Percentiles rank a stretch among this genome's conserved stretches.
phyloP scores from a whole-genome alignment of 2,797 vertebrate species.

The Schizothorax lantsangensis region DNA sequence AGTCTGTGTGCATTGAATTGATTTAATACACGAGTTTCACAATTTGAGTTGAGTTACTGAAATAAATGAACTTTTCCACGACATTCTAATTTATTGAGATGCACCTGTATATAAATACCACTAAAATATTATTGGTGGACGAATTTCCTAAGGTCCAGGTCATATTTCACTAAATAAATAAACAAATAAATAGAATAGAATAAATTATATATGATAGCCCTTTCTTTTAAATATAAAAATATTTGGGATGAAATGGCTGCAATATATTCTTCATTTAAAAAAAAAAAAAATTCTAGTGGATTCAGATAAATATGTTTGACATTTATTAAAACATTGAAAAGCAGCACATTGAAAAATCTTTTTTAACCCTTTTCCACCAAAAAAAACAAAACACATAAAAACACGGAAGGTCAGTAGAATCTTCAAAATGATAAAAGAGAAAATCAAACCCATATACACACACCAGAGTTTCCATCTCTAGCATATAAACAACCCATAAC shows the following conservation, averaged over 20 bases:
- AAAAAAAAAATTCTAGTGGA: neutral
- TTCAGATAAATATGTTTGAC: slow-evolving; percentile 28
- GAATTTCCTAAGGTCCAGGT: neutral
- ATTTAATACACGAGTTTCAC: no score
- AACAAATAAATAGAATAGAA: neutral
- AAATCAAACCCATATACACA: neutral
- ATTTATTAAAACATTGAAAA: slow-evolving; percentile 31
- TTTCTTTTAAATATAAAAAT: neutral
- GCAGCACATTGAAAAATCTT: neutral
- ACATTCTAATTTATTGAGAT: no score
- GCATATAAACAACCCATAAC: slow-evolving; percentile 28
- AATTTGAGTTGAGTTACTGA: no score
- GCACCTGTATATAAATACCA: neutral
- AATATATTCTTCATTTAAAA: neutral
- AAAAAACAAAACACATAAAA: slow-evolving; percentile 8
- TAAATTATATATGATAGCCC: neutral
- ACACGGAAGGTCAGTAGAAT: neutral
- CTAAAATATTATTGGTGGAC: neutral
- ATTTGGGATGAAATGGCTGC: neutral
- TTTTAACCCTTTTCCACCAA: neutral
- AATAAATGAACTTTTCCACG: no score
- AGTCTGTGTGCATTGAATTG: no score
- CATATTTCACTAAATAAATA: neutral
- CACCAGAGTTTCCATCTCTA: slow-evolving; percentile 26
- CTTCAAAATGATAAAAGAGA: neutral